Base-by-base conservation (phyloP, 2,113 vertebrate genomes). In the Coracopsis vasa region DNA sequence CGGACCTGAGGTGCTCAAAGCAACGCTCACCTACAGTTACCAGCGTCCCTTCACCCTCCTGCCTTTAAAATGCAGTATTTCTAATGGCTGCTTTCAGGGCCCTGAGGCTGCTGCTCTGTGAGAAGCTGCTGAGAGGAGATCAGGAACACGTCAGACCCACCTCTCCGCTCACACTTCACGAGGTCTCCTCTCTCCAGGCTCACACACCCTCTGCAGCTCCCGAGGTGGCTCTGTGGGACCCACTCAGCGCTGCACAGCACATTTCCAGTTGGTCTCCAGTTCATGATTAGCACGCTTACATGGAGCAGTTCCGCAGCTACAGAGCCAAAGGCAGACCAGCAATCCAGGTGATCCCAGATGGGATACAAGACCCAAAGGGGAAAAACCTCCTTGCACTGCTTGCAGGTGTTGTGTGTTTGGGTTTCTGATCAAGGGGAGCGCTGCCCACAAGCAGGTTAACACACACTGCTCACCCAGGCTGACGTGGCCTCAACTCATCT, bases 111-210 rank as follows among this genome's bases (percentile, higher is more conserved):
- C 60, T 70, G 80, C 78, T 66, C 65, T 25, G 81, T 44, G 94
- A 95, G 85, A 66, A 92, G 86, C 88, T 90, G 85, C 80, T 92
- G 88, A 85, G 94, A 83, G 41, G 84, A 86, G 70, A 73, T 95
- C 85, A 82, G 92, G 96, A 96, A 85, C 93, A 84, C 94, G 91
- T 96, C 97, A 94, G 94, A 74, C 67, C 83, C 89, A 64, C 92
- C 88, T 95, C 72, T 62, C 87, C 74, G 88, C 88, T 81, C 4
- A 1, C 67, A 39, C 71, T 50, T 92, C 11, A 41, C 4, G 0
- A 31, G 62, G 42, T 45, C 60, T 71, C 78, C 45, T 45, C 62
- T 86, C 97, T 91, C 84, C 88, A 31, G 42, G 41, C 56, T 70
- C 72, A 67, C 65, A 24, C 71, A 74, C 28, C 66, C 84, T 54